Percentiles rank a stretch among this genome's conserved stretches.
These are phyloP conservation scores for Lasioglossum vierecki DNA, from an alignment of 2,888 invertebrate species.

Conservation along the genomic window DNA sequence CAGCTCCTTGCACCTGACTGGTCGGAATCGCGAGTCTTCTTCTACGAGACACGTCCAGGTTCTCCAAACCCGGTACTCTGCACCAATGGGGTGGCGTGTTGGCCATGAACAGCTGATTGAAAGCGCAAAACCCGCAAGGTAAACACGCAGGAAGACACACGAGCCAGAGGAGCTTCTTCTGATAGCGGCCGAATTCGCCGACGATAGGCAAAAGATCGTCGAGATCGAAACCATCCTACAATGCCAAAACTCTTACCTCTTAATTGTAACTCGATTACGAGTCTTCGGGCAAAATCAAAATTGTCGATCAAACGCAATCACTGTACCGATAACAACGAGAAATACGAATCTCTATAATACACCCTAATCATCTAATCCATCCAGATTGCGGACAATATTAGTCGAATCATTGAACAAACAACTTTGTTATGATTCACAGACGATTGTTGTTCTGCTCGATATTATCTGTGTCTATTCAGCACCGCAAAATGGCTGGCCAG, in stretches of 20 bases:
- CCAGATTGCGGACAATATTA: not conserved
- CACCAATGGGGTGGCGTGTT: conserved; percentile 96
- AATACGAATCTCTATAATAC: not conserved
- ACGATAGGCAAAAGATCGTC: conserved; percentile 94
- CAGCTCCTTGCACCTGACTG: conserved; percentile 66
- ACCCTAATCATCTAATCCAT: not conserved
- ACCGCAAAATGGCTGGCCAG: not conserved
- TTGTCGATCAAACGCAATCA: not conserved
- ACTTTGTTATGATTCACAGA: not conserved
- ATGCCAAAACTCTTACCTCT: conserved; percentile 31
- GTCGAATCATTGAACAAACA: not conserved
- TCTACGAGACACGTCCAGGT: conserved; percentile 80
- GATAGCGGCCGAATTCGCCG: conserved; percentile 95
- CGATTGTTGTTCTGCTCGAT: too few species aligned
- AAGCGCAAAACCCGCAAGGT: conserved; percentile 96
- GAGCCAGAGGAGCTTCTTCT: conserved; percentile 93
- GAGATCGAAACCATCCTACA: conserved; percentile 89
- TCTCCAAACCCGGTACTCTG: conserved; percentile 88
- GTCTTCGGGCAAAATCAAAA: not conserved
- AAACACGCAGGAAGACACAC: conserved; percentile 95
- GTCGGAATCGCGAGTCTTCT: conserved; percentile 88
- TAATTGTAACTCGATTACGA: not conserved
- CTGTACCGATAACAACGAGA: not conserved
- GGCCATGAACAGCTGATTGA: conserved; percentile 97
- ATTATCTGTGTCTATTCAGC: not conserved